Base-by-base conservation (phyloP, 2,888 invertebrate genomes). In the Rhingia campestris region DNA sequence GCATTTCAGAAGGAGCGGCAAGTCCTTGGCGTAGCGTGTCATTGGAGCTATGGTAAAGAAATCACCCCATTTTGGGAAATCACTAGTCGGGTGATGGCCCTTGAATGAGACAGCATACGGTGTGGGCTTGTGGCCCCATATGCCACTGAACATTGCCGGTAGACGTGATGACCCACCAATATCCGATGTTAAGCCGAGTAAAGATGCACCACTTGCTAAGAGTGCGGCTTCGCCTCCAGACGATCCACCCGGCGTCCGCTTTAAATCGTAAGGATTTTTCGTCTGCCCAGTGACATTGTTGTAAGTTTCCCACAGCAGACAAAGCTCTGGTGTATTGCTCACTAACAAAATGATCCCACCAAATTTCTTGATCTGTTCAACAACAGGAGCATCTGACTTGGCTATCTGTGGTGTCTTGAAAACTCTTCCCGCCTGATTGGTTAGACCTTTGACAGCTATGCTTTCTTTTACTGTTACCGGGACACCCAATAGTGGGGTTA, bases 111-210 rank as follows among this genome's bases (percentile, higher is more conserved):
- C 92, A 4, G 93, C 92, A 86, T 93, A 93, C 1, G 95, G 94
- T 51, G 96, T 94, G 0, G 97, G 96, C 89, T 97, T 98, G 90
- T 98, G 97, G n/a, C 98, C 98, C 92, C 95, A 98, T 70, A 98
- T 94, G 30, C 98, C 98, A 88, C 96, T 97, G 91, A 97, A 98
- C 93, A 96, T 95, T 1, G 97, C 95, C 0, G 98, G 98, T 88
- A 98, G 93, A 59, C 98, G 93, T 10, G 97, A 94, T 3, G 97
- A 97, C 0, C 98, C 98, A 0, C 96, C 97, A 64, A 98, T 95
- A 89, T 98, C 98, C 0, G 97, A 97, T 0, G 96, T 97, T 10
- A 98, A 92, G 6, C 97, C 96, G 37, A 97, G 92, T 4, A 97
- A 90, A 0, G 97, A 96, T 6, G 95, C 97, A 22, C 94, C 97